These are phyloP conservation scores for Oryzias melastigma DNA, from an alignment of 2,113 vertebrate species.

Conservation along the genomic window DNA sequence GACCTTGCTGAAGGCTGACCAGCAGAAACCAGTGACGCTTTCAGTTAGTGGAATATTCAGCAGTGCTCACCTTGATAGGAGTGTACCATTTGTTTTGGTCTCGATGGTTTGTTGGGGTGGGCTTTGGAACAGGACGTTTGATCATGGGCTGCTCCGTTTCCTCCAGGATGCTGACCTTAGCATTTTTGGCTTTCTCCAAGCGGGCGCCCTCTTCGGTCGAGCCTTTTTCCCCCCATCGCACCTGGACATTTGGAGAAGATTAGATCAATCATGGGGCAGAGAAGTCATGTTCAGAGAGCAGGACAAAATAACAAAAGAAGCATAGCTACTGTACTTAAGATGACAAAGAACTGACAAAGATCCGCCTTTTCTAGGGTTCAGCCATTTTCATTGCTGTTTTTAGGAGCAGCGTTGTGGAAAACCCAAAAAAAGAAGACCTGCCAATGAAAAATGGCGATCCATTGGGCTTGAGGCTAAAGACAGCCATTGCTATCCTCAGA, in stretches of 20 bases:
- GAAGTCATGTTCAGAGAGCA: background rate
- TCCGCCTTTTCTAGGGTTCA: no score
- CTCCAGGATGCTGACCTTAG: slow-evolving; percentile 86
- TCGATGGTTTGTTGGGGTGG: slow-evolving; percentile 65
- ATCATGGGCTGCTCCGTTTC: slow-evolving; percentile 79
- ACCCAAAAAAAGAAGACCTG: no score
- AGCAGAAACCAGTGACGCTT: background rate
- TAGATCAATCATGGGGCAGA: background rate
- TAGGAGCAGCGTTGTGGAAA: no score
- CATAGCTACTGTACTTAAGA: background rate
- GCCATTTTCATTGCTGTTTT: no score
- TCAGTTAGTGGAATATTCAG: background rate
- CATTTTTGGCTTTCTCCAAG: slow-evolving; percentile 95
- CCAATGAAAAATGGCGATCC: no score
- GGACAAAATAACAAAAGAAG: background rate
- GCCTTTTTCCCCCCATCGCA: slow-evolving; percentile 96
- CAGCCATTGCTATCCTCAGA: no score
- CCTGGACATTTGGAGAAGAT: slow-evolving; percentile 68
- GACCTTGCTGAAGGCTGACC: no score
- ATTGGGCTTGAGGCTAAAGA: no score
- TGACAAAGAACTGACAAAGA: no score
- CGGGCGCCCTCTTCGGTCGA: slow-evolving; percentile 96
- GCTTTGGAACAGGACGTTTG: slow-evolving; percentile 67
- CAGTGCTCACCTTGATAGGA: slow-evolving; percentile 87
- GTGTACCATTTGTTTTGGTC: slow-evolving; percentile 92